Evolutionary conservation across 2,113 vertebrate genomes (phyloP).

Genomic region (Mesembrinibis cayennensis): DNA sequence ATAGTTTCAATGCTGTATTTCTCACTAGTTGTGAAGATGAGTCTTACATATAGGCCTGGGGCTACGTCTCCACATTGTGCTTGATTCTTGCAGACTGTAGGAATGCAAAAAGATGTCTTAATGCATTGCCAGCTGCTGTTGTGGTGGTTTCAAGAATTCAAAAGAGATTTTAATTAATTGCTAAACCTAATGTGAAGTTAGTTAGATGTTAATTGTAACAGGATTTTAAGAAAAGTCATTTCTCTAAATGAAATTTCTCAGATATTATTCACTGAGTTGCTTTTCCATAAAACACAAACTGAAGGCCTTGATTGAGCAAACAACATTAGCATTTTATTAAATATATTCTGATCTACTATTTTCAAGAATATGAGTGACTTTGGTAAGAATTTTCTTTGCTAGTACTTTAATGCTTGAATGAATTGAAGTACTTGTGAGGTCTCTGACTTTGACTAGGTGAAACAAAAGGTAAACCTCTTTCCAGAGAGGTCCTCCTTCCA

Average conservation of each 20-base stretch:
- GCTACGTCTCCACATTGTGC: not conserved
- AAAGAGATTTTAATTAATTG: not conserved
- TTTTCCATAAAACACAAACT: not conserved
- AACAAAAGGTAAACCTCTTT: not conserved
- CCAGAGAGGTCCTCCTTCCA: not conserved
- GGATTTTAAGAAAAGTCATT: not conserved
- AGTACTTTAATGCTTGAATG: not conserved
- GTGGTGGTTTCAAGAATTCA: not conserved
- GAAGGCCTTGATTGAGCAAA: not conserved
- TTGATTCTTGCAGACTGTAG: not conserved
- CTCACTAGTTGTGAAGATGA: not conserved
- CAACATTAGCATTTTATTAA: not conserved
- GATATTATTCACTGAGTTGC: not conserved
- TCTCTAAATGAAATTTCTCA: not conserved
- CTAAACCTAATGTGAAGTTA: not conserved
- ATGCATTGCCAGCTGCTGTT: not conserved
- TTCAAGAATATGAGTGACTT: not conserved
- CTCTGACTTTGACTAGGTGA: not conserved
- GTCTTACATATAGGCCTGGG: not conserved
- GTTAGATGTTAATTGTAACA: not conserved
- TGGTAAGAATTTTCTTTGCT: not conserved
- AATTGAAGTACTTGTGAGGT: not conserved
- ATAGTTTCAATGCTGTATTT: not conserved
- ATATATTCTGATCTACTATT: not conserved
- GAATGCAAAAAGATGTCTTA: not conserved